phyloP scores from a whole-genome alignment of 2,113 vertebrate species.

The Nothocercus nigrocapillus region DNA sequence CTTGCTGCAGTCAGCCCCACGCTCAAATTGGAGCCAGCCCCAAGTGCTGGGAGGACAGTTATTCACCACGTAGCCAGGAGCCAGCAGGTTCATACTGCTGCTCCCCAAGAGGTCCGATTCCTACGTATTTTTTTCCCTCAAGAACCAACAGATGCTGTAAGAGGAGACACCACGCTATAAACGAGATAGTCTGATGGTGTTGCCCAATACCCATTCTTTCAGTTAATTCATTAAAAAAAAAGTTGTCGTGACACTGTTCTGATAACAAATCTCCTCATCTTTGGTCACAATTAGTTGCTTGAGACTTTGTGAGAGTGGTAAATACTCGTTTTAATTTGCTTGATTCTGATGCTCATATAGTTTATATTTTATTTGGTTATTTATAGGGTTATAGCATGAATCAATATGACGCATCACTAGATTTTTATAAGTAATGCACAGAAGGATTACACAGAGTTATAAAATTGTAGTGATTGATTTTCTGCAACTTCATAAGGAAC shows the following conservation, averaged over 20 bases:
- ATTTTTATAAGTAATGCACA: conserved; percentile 65
- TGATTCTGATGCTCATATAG: conserved; percentile 3
- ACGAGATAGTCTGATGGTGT: not conserved
- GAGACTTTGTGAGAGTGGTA: not conserved
- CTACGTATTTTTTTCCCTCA: not conserved
- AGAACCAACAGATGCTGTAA: not conserved
- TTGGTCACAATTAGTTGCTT: conserved; percentile 1
- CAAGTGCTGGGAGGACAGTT: not conserved
- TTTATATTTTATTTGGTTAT: conserved; percentile 57
- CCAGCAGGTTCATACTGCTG: not conserved
- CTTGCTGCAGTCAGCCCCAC: not conserved
- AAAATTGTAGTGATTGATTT: conserved; percentile 64
- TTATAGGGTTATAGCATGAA: conserved; percentile 21
- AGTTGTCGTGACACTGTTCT: not conserved
- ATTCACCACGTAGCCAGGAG: not conserved
- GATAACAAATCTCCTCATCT: not conserved
- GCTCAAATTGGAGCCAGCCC: not conserved
- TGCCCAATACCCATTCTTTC: not conserved
- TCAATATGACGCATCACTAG: conserved; percentile 31
- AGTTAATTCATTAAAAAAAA: not conserved
- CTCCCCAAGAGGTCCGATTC: not conserved
- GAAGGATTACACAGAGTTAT: conserved; percentile 46
- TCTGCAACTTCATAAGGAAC: conserved; percentile 48
- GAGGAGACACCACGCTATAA: not conserved
- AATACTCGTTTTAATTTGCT: conserved; percentile 13